phyloP scores from a whole-genome alignment of 2,888 invertebrate genomes.

The Hypolimnas misippus region DNA sequence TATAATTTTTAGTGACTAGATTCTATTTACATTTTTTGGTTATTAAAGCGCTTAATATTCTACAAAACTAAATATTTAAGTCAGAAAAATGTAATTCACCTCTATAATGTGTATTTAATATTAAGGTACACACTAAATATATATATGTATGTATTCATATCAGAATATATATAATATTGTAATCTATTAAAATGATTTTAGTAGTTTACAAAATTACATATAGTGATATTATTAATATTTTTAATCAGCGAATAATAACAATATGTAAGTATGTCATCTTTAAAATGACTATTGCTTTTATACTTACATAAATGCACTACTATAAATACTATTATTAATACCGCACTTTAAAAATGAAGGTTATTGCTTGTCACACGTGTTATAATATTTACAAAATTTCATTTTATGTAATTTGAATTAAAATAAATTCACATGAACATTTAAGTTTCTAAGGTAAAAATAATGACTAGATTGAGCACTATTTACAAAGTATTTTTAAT shows the following conservation, averaged over 20 bases:
- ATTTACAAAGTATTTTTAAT: constrained; percentile 27
- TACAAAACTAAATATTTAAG: not conserved
- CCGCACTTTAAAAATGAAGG: constrained; percentile 31
- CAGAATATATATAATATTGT: too few relatives aligned
- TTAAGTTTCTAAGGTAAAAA: not conserved
- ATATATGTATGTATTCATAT: too few relatives aligned
- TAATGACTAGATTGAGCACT: constrained; percentile 1
- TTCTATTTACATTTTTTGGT: constrained; percentile 1
- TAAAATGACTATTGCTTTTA: too few relatives aligned
- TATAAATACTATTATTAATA: constrained; percentile 2
- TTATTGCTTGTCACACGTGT: constrained; percentile 80
- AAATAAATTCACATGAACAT: not conserved
- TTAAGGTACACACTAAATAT: too few relatives aligned
- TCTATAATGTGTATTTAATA: too few relatives aligned
- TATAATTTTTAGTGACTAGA: not conserved
- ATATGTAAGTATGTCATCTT: too few relatives aligned
- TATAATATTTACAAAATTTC: constrained; percentile 33
- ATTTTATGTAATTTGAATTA: not conserved
- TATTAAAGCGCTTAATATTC: not conserved
- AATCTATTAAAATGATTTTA: too few relatives aligned
- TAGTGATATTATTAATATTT: too few relatives aligned
- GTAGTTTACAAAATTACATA: too few relatives aligned
- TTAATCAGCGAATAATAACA: too few relatives aligned
- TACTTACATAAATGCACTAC: not conserved
- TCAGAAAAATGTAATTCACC: too few relatives aligned